Evolutionary conservation across 2,797 vertebrate species (phyloP), one percentile per base, ranked within the genome.

Genomic region (Leptodactylus fallax): DNA sequence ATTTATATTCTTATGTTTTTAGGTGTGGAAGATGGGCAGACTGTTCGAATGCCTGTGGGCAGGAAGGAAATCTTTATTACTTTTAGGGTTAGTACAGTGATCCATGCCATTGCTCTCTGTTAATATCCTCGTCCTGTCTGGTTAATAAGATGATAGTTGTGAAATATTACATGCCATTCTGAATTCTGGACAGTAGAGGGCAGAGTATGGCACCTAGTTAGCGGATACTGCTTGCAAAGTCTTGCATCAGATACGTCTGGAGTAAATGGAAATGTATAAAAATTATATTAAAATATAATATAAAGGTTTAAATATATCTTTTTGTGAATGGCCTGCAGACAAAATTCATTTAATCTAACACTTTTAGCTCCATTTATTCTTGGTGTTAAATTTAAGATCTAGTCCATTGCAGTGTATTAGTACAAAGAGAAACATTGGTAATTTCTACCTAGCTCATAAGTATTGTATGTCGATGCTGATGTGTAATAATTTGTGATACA

Each of bases 11-110:
- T 10, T 79, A 10, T 55, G 19, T 8, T 61, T 7, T 55, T 60
- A 99, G 98, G 98, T 13, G 96, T 99, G 81, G 98, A 99, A 92
- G 96, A 99, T 1, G 98, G 98, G 51, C 98, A 99, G 94, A 98
- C 97, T 0, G 97, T 99, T 86, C 95, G 98, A 90, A 99, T 99
- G 98, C 97, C 97, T 3, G 96, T 99, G 65, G 98, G 97, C 67
- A 99, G 96, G 93, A 98, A 96, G 88, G 98, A 99, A 91, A 96
- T 99, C 91, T 99, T 99, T 91, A 96, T 99, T 89, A 99, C 97
- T 0, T 99, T 99, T 92, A 94, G 94, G 95, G 98, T 99, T 91
- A 47, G 96, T 95, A 49, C 47, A 56, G 16, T 80, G 14, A 7
- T n/a, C 45, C 23, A 14, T 51, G 6, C 2, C 4, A 2, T 51